phyloP scores from a whole-genome alignment of 1,140 invertebrate genomes.

The Lethrus apterus region DNA sequence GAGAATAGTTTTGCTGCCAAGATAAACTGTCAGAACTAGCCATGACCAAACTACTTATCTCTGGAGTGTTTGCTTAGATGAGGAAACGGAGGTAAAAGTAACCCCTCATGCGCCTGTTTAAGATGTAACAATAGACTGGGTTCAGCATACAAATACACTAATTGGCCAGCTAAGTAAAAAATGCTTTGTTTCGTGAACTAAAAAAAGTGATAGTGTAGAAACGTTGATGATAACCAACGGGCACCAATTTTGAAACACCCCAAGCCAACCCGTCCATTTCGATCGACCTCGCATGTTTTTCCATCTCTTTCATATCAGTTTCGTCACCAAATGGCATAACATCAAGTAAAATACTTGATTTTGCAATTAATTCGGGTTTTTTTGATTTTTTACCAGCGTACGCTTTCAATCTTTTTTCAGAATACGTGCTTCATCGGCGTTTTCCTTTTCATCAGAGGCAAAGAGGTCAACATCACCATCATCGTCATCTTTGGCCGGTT shows the following conservation, averaged over 20 bases:
- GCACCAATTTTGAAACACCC: conserved; percentile 91
- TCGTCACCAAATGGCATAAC: conserved; percentile 98
- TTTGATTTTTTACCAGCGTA: conserved; percentile 91
- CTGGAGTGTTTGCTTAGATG: too few species aligned
- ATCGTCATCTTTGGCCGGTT: conserved; percentile 48
- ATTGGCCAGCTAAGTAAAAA: too few species aligned
- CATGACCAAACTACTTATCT: too few species aligned
- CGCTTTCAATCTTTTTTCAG: conserved; percentile 80
- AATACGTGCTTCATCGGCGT: conserved; percentile 72
- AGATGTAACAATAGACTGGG: too few species aligned
- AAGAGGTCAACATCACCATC: conserved; percentile 85
- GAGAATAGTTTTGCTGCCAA: too few species aligned
- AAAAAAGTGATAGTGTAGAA: too few species aligned
- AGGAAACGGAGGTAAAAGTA: too few species aligned
- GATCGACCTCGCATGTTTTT: conserved; percentile 72
- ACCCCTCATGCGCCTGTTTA: too few species aligned
- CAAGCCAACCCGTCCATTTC: conserved; percentile 85
- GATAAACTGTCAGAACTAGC: too few species aligned
- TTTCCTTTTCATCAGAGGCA: conserved; percentile 77
- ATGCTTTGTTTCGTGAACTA: too few species aligned
- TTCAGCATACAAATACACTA: too few species aligned
- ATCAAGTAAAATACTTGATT: conserved; percentile 89
- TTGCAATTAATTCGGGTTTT: conserved; percentile 86
- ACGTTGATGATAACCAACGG: conserved; percentile 90
- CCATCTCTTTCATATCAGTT: conserved; percentile 88